Conservation (phyloP, 2,797 vertebrate species). For the Syncerus caffer region DNA sequence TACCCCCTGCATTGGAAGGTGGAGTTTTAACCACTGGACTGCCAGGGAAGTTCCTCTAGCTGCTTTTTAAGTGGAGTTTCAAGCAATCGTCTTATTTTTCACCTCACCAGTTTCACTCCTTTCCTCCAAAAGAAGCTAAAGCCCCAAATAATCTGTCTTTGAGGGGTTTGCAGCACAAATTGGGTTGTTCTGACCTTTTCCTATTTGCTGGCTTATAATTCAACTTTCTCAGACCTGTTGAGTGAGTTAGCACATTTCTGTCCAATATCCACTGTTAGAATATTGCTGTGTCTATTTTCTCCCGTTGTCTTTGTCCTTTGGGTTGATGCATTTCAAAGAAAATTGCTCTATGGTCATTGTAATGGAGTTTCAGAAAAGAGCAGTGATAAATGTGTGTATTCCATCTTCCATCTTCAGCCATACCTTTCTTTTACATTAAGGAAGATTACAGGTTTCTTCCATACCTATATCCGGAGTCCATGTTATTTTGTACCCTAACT, state of each 20-base stretch:
- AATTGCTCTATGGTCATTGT: background rate
- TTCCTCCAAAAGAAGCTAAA: background rate
- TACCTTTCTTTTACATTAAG: background rate
- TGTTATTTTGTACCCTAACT: background rate
- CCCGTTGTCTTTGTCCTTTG: background rate
- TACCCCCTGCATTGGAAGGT: background rate
- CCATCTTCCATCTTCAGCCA: background rate
- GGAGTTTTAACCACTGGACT: background rate
- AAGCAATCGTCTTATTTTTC: background rate
- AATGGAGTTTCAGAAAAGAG: slow-evolving; percentile 9
- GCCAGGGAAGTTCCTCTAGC: background rate
- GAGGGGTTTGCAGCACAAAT: background rate
- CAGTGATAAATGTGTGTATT: background rate
- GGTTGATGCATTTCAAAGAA: background rate
- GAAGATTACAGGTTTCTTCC: background rate
- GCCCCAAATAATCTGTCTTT: background rate
- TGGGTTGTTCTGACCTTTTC: background rate
- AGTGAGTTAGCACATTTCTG: background rate
- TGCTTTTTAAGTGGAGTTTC: slow-evolving; percentile 11
- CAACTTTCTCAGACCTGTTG: background rate
- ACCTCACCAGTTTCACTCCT: background rate
- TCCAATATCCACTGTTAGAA: background rate
- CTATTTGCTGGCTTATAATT: background rate
- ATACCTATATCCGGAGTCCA: background rate
- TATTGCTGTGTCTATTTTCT: background rate